Evolutionary conservation across 2,888 invertebrate species (phyloP).

Genomic region (Napeogenes sylphis): DNA sequence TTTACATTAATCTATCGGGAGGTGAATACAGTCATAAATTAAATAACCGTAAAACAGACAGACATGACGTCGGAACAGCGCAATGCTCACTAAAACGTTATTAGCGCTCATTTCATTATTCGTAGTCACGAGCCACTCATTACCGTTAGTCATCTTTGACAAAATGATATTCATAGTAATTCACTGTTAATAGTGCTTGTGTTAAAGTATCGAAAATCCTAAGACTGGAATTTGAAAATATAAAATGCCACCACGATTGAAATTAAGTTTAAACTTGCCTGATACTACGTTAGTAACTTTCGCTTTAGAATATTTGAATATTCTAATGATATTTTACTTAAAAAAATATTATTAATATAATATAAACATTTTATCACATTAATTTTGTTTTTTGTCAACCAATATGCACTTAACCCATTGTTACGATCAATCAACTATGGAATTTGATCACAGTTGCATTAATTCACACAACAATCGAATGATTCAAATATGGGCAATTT

Average conservation of each 20-base stretch:
- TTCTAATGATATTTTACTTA: too few relatives aligned
- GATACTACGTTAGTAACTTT: too few relatives aligned
- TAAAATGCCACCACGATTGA: too few relatives aligned
- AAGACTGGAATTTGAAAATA: too few relatives aligned
- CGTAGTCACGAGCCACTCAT: conserved; percentile 27
- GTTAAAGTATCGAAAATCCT: neutral
- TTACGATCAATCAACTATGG: conserved; percentile 10
- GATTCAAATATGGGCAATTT: conserved; percentile 22
- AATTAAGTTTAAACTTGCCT: too few relatives aligned
- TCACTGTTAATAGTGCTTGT: neutral
- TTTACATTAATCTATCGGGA: too few relatives aligned
- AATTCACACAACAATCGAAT: conserved; percentile 18
- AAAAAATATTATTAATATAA: too few relatives aligned
- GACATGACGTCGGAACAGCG: conserved; percentile 1
- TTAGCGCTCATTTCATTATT: conserved; percentile 21
- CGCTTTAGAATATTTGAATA: too few relatives aligned
- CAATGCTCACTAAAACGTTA: conserved; percentile 17
- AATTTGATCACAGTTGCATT: conserved; percentile 18
- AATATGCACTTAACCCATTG: too few relatives aligned
- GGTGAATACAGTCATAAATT: too few relatives aligned
- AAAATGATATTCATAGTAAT: conserved; percentile 1
- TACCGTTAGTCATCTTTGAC: conserved; percentile 18
- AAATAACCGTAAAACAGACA: neutral
- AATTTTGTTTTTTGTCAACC: conserved; percentile 8
- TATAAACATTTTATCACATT: neutral